These are phyloP conservation scores for Oxyruncus cristatus DNA, from an alignment of 2,113 vertebrate species.

Conservation along the genomic window DNA sequence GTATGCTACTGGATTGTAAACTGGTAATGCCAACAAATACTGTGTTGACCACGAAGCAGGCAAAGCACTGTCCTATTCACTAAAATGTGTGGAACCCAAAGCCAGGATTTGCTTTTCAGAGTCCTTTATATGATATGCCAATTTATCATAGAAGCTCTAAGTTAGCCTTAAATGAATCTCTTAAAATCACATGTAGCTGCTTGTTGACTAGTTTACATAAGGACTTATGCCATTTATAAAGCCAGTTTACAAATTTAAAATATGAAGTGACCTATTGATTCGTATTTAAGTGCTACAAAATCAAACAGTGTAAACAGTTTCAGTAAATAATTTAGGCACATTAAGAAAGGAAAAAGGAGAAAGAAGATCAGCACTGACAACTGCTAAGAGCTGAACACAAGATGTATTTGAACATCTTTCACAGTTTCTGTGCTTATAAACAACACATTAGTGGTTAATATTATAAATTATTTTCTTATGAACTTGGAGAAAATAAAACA, in stretches of 20 bases:
- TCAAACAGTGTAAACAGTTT: background rate
- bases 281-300: conserved; percentile 1
- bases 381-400: background rate
- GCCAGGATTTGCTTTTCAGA: background rate
- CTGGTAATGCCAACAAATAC: background rate
- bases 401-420: background rate
- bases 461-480: conserved; percentile 5
- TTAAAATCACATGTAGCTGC: background rate
- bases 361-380: background rate
- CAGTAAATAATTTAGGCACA: conserved; percentile 4
- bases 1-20: background rate
- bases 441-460: background rate
- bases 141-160: background rate
- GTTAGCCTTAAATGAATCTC: background rate
- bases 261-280: background rate
- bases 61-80: background rate
- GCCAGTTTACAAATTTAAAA: background rate
- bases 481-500: background rate
- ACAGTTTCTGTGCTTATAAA: background rate
- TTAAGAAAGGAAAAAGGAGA: background rate
- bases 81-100: background rate
- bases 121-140: background rate
- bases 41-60: background rate
- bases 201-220: background rate
- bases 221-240: background rate